Conservation (phyloP, 1,140 invertebrate species). For the Zaprionus capensis region DNA sequence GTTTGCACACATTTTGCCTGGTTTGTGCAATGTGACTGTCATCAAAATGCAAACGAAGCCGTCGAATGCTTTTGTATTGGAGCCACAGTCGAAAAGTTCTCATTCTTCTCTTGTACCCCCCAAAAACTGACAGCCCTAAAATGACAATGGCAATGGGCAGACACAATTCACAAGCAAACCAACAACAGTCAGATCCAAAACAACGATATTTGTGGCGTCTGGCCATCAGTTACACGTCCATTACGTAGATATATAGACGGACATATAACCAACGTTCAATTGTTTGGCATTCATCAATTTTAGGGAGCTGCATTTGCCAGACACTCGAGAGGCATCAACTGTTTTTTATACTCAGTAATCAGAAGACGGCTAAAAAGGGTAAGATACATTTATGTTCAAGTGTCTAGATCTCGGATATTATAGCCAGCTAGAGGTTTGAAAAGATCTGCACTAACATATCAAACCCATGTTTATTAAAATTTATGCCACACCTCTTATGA, state of each 20-base stretch:
- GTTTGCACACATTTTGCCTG: constrained; percentile 20
- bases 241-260: constrained; percentile 15
- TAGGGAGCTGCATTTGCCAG: constrained; percentile 60
- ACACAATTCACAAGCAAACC: constrained; percentile 39
- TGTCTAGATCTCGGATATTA: background rate
- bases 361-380: background rate
- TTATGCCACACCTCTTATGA: background rate
- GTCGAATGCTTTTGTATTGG: constrained; percentile 67
- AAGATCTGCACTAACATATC: background rate
- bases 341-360: constrained; percentile 27
- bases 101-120: background rate
- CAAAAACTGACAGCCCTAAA: constrained; percentile 24
- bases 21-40: constrained; percentile 59
- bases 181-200: constrained; percentile 52
- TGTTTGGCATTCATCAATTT: constrained; percentile 74
- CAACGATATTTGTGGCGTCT: constrained; percentile 60
- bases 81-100: constrained; percentile 50
- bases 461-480: constrained; percentile 37
- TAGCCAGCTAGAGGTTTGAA: background rate
- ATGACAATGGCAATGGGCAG: constrained; percentile 39
- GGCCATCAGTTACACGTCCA: constrained; percentile 69
- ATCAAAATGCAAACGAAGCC: constrained; percentile 82
- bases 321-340: constrained; percentile 64
- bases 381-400: background rate
- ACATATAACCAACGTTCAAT: constrained; percentile 60